phyloP scores from a whole-genome alignment of 2,113 vertebrate species.

The Zosterops pallidus region DNA sequence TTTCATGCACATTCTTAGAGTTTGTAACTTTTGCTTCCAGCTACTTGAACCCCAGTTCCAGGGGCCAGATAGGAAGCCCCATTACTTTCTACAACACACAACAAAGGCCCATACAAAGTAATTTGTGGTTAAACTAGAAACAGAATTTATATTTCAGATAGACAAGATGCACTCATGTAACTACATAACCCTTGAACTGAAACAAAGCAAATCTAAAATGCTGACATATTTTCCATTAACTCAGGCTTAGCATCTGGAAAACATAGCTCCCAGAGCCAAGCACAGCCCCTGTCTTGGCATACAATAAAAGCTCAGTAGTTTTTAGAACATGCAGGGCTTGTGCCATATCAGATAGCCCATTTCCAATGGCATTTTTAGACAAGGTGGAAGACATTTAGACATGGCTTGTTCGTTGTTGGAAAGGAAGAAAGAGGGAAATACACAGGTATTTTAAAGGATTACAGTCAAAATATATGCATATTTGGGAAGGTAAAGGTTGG shows the following conservation, averaged over 20 bases:
- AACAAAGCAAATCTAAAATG: not conserved
- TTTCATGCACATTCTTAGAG: not conserved
- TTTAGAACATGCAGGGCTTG: not conserved
- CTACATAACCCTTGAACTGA: not conserved
- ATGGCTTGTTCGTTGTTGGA: not conserved
- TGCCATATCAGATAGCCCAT: not conserved
- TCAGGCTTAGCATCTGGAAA: not conserved
- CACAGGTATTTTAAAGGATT: not conserved
- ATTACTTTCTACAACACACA: not conserved
- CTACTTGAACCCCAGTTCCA: not conserved
- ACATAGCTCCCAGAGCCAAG: not conserved
- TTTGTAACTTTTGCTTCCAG: not conserved
- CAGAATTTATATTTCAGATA: not conserved
- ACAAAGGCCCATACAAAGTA: not conserved
- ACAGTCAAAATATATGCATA: not conserved
- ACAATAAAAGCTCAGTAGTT: not conserved
- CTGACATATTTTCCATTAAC: not conserved
- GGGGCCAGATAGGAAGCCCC: not conserved
- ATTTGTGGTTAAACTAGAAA: not conserved
- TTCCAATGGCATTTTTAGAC: not conserved
- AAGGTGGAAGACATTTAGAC: not conserved
- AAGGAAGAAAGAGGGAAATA: not conserved
- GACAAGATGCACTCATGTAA: not conserved
- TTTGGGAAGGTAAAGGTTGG: rapidly evolving
- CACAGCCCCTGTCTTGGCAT: not conserved